Percentiles rank a stretch among this genome's conserved stretches.
These are phyloP conservation scores for Mactra quadrangularis DNA, from an alignment of 1,140 invertebrate genomes.

Conservation along the genomic window DNA sequence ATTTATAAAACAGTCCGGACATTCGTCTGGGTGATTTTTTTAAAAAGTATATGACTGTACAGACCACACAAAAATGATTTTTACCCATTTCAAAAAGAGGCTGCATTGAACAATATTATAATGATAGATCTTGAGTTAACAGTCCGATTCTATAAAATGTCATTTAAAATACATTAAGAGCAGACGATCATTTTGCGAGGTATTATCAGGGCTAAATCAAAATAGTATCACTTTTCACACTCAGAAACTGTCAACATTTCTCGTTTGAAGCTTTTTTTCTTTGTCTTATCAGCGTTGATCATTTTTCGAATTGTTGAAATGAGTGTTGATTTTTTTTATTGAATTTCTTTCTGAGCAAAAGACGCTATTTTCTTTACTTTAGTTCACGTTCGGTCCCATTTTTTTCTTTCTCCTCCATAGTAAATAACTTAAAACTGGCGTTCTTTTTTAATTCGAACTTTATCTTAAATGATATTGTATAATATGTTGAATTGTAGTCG, in stretches of 20 bases:
- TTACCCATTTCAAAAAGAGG: constrained; percentile 21
- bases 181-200: not conserved
- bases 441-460: no score
- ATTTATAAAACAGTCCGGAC: no score
- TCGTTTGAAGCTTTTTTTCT: constrained; percentile 51
- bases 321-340: constrained; percentile 18
- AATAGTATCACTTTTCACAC: constrained; percentile 51
- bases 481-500: no score
- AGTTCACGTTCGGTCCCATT: no score
- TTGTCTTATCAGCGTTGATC: constrained; percentile 46
- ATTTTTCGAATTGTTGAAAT: constrained; percentile 43
- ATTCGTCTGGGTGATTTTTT: no score
- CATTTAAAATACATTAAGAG: constrained; percentile 61
- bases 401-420: no score
- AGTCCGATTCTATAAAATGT: constrained; percentile 37
- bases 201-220: constrained; percentile 39
- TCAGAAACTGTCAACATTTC: constrained; percentile 44
- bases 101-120: constrained; percentile 7
- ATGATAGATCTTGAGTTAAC: constrained; percentile 31
- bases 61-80: constrained; percentile 38
- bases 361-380: not conserved
- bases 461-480: no score
- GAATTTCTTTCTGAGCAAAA: not conserved
- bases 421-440: no score
- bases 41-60: no score